phyloP scores from a whole-genome alignment of 2,797 vertebrate species.

The Gymnopithys bicolor region DNA sequence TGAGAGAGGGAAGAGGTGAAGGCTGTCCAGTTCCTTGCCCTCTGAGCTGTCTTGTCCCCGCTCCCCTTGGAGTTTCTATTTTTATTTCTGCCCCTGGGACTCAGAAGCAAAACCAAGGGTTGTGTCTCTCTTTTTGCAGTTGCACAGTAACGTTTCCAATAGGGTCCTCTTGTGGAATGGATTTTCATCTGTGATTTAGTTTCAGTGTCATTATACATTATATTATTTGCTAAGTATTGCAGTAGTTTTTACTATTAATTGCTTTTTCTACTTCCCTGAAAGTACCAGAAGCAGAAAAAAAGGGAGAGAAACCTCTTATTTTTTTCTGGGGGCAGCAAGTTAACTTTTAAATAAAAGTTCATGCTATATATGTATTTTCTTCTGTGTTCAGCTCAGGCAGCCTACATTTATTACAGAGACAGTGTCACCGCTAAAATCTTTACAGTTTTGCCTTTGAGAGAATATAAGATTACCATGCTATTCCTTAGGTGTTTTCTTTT shows the following conservation, averaged over 20 bases:
- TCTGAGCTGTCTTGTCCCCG: background rate
- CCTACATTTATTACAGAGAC: constrained; percentile 19
- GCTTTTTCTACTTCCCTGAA: background rate
- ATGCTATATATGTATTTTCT: background rate
- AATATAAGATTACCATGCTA: background rate
- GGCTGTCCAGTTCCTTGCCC: background rate
- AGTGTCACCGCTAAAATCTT: constrained; percentile 33
- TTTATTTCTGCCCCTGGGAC: background rate
- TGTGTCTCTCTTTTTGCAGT: background rate
- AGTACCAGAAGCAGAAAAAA: background rate
- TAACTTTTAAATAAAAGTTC: background rate
- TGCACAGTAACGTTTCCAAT: background rate
- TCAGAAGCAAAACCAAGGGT: background rate
- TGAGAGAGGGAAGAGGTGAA: background rate
- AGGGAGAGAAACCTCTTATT: background rate
- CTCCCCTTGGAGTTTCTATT: background rate
- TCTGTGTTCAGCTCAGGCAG: background rate
- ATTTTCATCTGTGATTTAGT: background rate
- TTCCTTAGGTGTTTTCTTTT: constrained; percentile 8
- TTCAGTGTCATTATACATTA: background rate
- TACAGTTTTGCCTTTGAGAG: constrained; percentile 30
- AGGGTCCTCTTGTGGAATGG: background rate
- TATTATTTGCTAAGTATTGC: background rate
- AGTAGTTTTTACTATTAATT: background rate
- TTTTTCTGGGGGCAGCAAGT: background rate